phyloP scores from a whole-genome alignment of 2,113 vertebrate species.

The Neogobius melanostomus region DNA sequence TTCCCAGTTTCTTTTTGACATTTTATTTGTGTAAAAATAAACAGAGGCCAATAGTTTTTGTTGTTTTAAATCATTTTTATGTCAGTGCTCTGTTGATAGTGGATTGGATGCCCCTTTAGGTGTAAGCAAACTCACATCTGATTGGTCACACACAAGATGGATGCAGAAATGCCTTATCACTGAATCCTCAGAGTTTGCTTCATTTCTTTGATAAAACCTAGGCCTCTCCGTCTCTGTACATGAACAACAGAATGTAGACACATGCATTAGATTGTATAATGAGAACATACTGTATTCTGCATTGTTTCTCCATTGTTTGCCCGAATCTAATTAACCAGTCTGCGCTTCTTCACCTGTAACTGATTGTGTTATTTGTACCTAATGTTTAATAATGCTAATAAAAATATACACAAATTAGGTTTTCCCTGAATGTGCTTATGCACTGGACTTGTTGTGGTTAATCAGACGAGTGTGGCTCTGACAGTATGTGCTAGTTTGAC shows the following conservation, averaged over 20 bases:
- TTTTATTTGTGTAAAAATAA: not conserved
- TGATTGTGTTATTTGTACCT: constrained; percentile 78
- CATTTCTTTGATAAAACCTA: constrained; percentile 37
- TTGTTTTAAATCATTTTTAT: constrained; percentile 1
- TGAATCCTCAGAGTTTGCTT: constrained; percentile 35
- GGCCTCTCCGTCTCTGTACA: constrained; percentile 63
- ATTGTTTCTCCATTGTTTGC: constrained; percentile 56
- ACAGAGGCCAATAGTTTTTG: not conserved
- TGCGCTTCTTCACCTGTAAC: constrained; percentile 71
- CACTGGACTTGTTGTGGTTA: not conserved
- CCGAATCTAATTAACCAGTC: constrained; percentile 65
- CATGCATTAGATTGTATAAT: constrained; percentile 58
- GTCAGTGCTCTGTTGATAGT: not conserved
- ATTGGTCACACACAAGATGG: constrained; percentile 43
- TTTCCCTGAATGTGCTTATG: not conserved
- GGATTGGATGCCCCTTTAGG: constrained; percentile 16
- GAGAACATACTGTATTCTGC: constrained; percentile 73
- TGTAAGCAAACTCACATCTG: constrained; percentile 28
- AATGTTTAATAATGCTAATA: constrained; percentile 81
- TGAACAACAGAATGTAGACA: constrained; percentile 56
- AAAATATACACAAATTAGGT: constrained; percentile 55
- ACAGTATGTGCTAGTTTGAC: not conserved
- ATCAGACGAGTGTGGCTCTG: not conserved
- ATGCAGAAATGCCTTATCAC: constrained; percentile 67
- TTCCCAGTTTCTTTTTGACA: not conserved